phyloP scores from a whole-genome alignment of 1,140 invertebrate species.

The Nomia melanderi region DNA sequence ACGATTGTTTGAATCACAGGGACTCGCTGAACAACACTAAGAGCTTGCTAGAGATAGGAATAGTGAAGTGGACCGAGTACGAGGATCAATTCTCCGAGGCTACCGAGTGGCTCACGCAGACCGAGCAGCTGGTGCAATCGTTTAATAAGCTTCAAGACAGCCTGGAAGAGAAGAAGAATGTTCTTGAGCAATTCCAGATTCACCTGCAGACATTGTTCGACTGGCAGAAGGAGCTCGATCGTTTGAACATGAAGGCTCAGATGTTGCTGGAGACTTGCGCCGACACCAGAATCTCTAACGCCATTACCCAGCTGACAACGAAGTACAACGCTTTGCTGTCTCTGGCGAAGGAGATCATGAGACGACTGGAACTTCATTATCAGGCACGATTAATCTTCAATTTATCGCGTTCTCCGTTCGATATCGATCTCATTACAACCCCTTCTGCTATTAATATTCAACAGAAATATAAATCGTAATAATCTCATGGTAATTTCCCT shows the following conservation, averaged over 20 bases:
- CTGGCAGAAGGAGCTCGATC: conserved; percentile 95
- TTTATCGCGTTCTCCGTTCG: neutral
- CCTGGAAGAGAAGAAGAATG: conserved; percentile 93
- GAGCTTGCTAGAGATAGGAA: conserved; percentile 91
- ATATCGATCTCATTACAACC: too few relatives aligned
- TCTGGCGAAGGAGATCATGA: conserved; percentile 95
- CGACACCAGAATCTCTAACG: conserved; percentile 95
- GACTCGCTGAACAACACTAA: conserved; percentile 90
- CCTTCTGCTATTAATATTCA: too few relatives aligned
- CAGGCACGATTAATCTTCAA: conserved; percentile 81
- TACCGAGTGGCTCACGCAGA: conserved; percentile 92
- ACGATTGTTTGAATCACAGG: conserved; percentile 68
- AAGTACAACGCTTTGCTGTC: conserved; percentile 96
- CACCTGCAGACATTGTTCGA: conserved; percentile 95
- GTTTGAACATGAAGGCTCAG: conserved; percentile 95
- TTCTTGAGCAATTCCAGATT: conserved; percentile 94
- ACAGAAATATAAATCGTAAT: too few relatives aligned
- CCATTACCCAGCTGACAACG: conserved; percentile 95
- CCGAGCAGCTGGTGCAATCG: conserved; percentile 92
- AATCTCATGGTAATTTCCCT: too few relatives aligned
- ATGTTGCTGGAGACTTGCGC: conserved; percentile 94
- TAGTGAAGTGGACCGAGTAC: conserved; percentile 97
- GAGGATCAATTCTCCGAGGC: conserved; percentile 96
- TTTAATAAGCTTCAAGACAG: conserved; percentile 95
- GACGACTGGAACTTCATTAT: conserved; percentile 93